A percentile compares a stretch with the other conserved stretches of the same genome.
These are phyloP conservation scores for Coreius guichenoti DNA, from an alignment of 2,797 vertebrate species.

Conservation along the genomic window DNA sequence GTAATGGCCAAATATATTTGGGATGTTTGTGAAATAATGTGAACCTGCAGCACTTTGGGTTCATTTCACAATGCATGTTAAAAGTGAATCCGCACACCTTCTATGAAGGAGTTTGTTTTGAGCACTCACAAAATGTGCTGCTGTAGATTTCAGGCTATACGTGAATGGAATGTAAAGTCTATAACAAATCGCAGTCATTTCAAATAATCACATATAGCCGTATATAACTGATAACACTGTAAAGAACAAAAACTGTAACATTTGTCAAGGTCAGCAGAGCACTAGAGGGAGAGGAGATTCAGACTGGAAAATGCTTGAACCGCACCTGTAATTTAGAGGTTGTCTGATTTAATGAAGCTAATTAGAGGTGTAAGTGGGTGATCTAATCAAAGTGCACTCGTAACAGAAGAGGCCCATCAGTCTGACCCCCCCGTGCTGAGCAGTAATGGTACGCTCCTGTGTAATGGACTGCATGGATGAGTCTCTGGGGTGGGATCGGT, in stretches of 20 bases:
- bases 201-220: not conserved
- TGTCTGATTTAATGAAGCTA: conserved; percentile 30
- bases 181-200: not conserved
- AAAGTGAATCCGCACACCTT: not conserved
- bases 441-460: conserved; percentile 37
- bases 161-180: conserved; percentile 3
- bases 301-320: conserved; percentile 13
- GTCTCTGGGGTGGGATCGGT: conserved; percentile 28
- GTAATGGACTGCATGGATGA: conserved; percentile 30
- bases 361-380: conserved; percentile 28
- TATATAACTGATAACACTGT: conserved; percentile 11
- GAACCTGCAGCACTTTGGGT: not conserved
- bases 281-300: not conserved
- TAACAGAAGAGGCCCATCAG: conserved; percentile 2
- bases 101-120: not conserved
- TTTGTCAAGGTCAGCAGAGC: conserved; percentile 2
- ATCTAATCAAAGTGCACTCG: conserved; percentile 12
- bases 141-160: not conserved
- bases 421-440: not conserved
- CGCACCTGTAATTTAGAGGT: not conserved
- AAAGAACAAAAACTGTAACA: not conserved
- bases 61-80: not conserved
- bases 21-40: not conserved
- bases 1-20: not conserved
- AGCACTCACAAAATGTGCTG: not conserved